Conservation (phyloP, 2,888 invertebrate species). For the Thumatha senex region DNA sequence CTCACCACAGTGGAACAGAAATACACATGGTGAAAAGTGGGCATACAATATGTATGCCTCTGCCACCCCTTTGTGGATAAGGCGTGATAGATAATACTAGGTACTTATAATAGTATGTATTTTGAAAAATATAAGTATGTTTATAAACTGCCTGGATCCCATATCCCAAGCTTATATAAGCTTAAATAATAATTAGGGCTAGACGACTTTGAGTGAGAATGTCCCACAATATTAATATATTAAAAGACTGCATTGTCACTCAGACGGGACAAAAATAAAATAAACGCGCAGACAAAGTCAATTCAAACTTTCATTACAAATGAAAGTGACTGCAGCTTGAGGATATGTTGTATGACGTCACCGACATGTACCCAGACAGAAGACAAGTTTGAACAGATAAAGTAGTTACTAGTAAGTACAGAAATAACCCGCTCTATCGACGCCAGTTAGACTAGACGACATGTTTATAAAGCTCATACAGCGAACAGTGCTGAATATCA, state of each 20-base stretch:
- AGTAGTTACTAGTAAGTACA: background rate
- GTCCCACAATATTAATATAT: too few species aligned
- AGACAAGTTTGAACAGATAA: background rate
- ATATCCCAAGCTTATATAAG: too few species aligned
- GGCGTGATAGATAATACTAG: too few species aligned
- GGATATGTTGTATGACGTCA: constrained; percentile 1
- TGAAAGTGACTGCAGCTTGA: background rate
- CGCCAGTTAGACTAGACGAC: constrained; percentile 8
- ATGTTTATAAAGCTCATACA: background rate
- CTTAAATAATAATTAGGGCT: too few species aligned
- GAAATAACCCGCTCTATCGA: constrained; percentile 2
- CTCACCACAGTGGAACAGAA: too few species aligned
- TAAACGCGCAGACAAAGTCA: background rate
- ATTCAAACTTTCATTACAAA: background rate
- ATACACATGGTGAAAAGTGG: too few species aligned
- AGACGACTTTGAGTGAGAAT: too few species aligned
- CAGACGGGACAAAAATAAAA: background rate
- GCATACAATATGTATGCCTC: too few species aligned
- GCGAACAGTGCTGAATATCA: background rate
- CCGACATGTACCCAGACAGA: background rate
- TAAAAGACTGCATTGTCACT: background rate
- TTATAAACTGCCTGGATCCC: too few species aligned
- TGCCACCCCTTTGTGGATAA: too few species aligned
- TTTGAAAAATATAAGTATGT: too few species aligned
- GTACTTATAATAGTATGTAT: too few species aligned